These are phyloP conservation scores for Hypercompe scribonia DNA, from an alignment of 2,888 invertebrate genomes.

Conservation along the genomic window DNA sequence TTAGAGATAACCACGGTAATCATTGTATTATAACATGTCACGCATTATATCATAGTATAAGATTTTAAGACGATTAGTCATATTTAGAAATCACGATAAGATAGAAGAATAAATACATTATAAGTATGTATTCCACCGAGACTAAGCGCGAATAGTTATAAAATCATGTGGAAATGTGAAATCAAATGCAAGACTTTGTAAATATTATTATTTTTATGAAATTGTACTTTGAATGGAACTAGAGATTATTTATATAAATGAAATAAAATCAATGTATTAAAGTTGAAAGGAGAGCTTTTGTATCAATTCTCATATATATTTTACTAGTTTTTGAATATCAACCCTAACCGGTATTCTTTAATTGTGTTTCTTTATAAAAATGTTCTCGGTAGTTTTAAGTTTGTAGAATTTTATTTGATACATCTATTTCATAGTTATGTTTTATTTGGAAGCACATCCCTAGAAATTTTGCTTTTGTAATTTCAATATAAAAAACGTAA, in stretches of 20 bases:
- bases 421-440: no score
- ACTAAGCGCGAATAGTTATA: background rate
- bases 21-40: background rate
- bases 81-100: background rate
- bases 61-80: background rate
- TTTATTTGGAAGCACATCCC: no score
- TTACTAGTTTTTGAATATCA: background rate
- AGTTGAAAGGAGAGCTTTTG: background rate
- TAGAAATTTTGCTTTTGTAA: no score
- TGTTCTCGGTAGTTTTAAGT: background rate
- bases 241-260: conserved; percentile 42
- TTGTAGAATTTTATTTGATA: background rate
- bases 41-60: background rate
- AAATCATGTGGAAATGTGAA: background rate
- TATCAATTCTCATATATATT: background rate
- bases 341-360: background rate
- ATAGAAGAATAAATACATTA: conserved; percentile 1
- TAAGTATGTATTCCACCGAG: background rate
- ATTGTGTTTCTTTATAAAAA: background rate
- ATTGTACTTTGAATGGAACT: conserved; percentile 29
- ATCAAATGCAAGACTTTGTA: conserved; percentile 1
- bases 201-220: background rate
- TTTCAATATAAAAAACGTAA: no score
- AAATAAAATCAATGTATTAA: background rate
- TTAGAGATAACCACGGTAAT: background rate